Percentiles rank a stretch among this genome's conserved stretches.
These are phyloP conservation scores for Eumaeus atala DNA, from an alignment of 1,140 invertebrate species.

Conservation along the genomic window DNA sequence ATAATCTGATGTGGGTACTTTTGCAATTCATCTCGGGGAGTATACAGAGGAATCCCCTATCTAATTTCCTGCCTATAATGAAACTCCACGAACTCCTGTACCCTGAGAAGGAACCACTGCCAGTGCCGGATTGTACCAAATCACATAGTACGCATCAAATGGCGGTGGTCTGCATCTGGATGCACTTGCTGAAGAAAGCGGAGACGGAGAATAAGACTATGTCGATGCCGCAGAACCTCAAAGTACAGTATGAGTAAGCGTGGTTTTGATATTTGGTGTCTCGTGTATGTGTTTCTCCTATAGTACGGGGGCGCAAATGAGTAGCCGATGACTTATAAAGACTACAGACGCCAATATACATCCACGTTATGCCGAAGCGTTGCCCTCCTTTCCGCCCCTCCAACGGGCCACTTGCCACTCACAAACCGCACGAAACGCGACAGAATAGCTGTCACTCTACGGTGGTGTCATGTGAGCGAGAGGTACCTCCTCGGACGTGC, in stretches of 20 bases:
- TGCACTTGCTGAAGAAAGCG: conserved; percentile 95
- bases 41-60: conserved; percentile 94
- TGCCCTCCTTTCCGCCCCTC: no score
- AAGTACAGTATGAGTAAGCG: conserved; percentile 87
- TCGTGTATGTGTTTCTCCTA: neutral
- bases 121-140: conserved; percentile 91
- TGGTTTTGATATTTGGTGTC: neutral
- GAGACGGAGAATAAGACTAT: conserved; percentile 87
- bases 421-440: no score
- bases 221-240: conserved; percentile 87
- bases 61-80: conserved; percentile 92
- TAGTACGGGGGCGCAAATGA: neutral
- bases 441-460: no score
- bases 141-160: conserved; percentile 92
- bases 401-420: no score
- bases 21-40: conserved; percentile 97
- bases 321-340: no score
- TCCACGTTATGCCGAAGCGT: no score
- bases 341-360: no score
- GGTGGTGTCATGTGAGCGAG: no score
- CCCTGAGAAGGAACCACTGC: conserved; percentile 91
- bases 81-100: conserved; percentile 94
- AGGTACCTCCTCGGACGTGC: no score
- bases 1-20: conserved; percentile 98
- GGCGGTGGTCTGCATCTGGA: conserved; percentile 97